These are phyloP conservation scores for Argentina silus DNA, from an alignment of 2,797 vertebrate species.

Conservation along the genomic window DNA sequence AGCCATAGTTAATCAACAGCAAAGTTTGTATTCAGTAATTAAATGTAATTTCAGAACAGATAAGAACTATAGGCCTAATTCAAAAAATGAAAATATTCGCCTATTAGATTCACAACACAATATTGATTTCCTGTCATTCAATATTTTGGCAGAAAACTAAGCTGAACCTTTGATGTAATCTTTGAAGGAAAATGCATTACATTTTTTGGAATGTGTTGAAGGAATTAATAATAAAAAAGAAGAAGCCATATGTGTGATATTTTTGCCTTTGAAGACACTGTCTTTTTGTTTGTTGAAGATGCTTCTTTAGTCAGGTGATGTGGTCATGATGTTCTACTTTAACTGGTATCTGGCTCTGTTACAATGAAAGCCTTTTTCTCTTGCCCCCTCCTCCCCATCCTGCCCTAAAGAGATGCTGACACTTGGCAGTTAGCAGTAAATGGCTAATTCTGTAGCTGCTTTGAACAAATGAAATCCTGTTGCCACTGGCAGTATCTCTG, in stretches of 20 bases:
- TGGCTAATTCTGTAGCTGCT: background rate
- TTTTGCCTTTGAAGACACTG: background rate
- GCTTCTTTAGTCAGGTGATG: slow-evolving; percentile 7
- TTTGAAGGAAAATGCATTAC: background rate
- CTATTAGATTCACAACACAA: background rate
- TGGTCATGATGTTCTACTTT: slow-evolving; percentile 10
- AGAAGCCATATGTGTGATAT: slow-evolving; percentile 4
- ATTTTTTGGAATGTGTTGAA: background rate
- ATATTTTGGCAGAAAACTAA: too few relatives aligned
- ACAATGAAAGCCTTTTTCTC: slow-evolving; percentile 11
- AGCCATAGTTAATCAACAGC: too few relatives aligned
- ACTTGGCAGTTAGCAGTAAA: too few relatives aligned
- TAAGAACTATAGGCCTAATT: too few relatives aligned
- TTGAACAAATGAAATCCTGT: background rate
- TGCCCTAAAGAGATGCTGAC: background rate
- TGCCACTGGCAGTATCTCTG: background rate
- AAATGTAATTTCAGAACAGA: background rate
- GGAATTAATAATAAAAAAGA: background rate
- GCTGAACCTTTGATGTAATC: too few relatives aligned
- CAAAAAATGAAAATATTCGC: background rate
- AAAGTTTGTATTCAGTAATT: background rate
- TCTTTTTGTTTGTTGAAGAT: slow-evolving; percentile 7
- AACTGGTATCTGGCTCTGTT: background rate
- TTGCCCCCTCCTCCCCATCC: background rate
- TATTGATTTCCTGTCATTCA: background rate